Evolutionary conservation across 2,888 invertebrate species (phyloP).

Genomic region (Vesta saturnalis): DNA sequence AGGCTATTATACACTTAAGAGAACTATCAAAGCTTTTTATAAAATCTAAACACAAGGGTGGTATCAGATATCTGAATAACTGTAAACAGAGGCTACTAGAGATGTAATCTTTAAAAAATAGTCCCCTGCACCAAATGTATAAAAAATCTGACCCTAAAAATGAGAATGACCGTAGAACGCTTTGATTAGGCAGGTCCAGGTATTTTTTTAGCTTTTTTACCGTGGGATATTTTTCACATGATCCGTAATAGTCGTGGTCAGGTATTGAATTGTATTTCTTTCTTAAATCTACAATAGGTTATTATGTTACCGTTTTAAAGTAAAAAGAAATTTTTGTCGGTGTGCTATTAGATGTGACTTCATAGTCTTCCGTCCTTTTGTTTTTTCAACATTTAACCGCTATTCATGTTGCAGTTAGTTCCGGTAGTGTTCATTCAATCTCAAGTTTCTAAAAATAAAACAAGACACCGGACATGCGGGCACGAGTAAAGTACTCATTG

Average conservation of each 20-base stretch:
- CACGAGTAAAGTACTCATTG: constrained; percentile 18
- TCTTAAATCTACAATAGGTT: constrained; percentile 35
- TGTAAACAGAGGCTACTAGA: constrained; percentile 47
- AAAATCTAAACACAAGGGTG: constrained; percentile 45
- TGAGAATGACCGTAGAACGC: constrained; percentile 42
- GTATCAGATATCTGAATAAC: constrained; percentile 49
- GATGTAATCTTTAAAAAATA: constrained; percentile 43
- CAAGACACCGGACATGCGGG: constrained; percentile 37
- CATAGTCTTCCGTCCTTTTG: constrained; percentile 36
- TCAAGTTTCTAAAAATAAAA: constrained; percentile 34
- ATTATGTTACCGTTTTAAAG: constrained; percentile 38
- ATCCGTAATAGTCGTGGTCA: constrained; percentile 42
- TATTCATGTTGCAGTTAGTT: constrained; percentile 36
- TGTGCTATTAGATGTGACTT: constrained; percentile 35
- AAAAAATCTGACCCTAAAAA: constrained; percentile 44
- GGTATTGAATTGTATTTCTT: constrained; percentile 43
- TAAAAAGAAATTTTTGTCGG: constrained; percentile 21
- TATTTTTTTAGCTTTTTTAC: constrained; percentile 42
- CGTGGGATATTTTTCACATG: constrained; percentile 45
- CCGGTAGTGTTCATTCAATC: constrained; percentile 33
- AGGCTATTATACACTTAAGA: constrained; percentile 45
- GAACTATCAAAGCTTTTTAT: constrained; percentile 45
- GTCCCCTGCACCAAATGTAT: constrained; percentile 34
- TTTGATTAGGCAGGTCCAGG: constrained; percentile 46
- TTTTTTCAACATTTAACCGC: constrained; percentile 35